Base-by-base conservation (phyloP, 92 coral and sea anemone genomes). In the Scolanthus callimorphus region DNA sequence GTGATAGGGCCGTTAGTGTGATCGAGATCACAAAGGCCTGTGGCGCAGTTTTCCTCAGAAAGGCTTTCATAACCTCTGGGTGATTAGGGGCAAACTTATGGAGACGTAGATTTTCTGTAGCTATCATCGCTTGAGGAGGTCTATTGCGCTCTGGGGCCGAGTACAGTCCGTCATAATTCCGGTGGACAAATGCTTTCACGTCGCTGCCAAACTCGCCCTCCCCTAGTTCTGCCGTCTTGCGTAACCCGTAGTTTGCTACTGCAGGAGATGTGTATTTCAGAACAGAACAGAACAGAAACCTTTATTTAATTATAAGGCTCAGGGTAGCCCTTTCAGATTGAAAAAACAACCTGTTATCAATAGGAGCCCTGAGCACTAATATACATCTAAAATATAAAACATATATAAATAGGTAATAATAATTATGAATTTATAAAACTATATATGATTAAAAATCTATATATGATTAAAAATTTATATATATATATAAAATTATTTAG, bases 261-360 rank as follows among this genome's bases (percentile, higher is more conserved):
- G 85, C 79, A 13, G 79, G 85, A 17, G 85, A 71, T 4, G 80
- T 61, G n/a, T n/a, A n/a, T n/a, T n/a, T n/a, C 41, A n/a, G n/a
- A n/a, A n/a, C n/a, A n/a, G n/a, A 55, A 1, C 67, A 63, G 25
- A 59, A 59, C 20, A 59, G 25, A 41, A 41, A 41, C 20, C n/a
- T n/a, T n/a, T n/a, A n/a, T n/a, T n/a, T n/a, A n/a, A n/a, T n/a
- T n/a, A n/a, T n/a, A n/a, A n/a, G n/a, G n/a, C n/a, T n/a, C n/a
- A n/a, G n/a, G n/a, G n/a, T n/a, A n/a, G n/a, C n/a, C n/a, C n/a
- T n/a, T n/a, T n/a, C n/a, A n/a, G n/a, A n/a, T n/a, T n/a, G n/a
- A n/a, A n/a, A n/a, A n/a, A n/a, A n/a, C n/a, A n/a, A n/a, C n/a
- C n/a, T n/a, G n/a, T n/a, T n/a, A n/a, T n/a, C n/a, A n/a, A n/a